A percentile compares a stretch with the other conserved stretches of the same genome.
These are phyloP conservation scores for Incurvaria masculella DNA, from an alignment of 2,888 invertebrate species.

Conservation along the genomic window DNA sequence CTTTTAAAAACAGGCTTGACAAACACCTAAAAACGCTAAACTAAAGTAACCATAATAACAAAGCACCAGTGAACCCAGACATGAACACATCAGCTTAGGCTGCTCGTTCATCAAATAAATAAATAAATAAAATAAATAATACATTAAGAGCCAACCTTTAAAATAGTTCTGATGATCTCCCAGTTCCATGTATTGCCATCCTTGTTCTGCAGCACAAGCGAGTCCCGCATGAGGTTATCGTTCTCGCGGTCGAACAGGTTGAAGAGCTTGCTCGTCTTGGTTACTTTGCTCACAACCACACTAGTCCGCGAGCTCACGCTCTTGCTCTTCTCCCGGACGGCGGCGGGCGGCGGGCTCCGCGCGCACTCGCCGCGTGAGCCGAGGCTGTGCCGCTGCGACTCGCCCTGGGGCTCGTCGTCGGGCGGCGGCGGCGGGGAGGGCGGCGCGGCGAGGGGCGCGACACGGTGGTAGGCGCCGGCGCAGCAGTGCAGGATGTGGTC, in stretches of 20 bases:
- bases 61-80: too few relatives aligned
- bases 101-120: too few relatives aligned
- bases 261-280: conserved; percentile 45
- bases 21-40: too few relatives aligned
- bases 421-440: conserved; percentile 31
- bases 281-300: conserved; percentile 40
- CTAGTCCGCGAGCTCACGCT: conserved; percentile 46
- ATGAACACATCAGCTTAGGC: too few relatives aligned
- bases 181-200: conserved; percentile 90
- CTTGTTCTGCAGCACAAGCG: conserved; percentile 74
- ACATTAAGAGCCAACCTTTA: too few relatives aligned
- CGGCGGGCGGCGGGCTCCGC: conserved; percentile 33
- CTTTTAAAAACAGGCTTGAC: too few relatives aligned
- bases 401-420: conserved; percentile 36
- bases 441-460: conserved; percentile 22
- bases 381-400: conserved; percentile 42
- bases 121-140: too few relatives aligned
- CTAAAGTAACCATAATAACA: too few relatives aligned
- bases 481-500: conserved; percentile 71
- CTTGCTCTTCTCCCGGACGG: conserved; percentile 47
- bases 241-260: conserved; percentile 59
- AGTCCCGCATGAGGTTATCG: conserved; percentile 72
- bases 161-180: conserved; percentile 81
- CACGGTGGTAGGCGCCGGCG: conserved; percentile 34
- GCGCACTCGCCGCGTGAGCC: conserved; percentile 44